phyloP scores from a whole-genome alignment of 2,888 invertebrate species.

The Hemaris fuciformis region DNA sequence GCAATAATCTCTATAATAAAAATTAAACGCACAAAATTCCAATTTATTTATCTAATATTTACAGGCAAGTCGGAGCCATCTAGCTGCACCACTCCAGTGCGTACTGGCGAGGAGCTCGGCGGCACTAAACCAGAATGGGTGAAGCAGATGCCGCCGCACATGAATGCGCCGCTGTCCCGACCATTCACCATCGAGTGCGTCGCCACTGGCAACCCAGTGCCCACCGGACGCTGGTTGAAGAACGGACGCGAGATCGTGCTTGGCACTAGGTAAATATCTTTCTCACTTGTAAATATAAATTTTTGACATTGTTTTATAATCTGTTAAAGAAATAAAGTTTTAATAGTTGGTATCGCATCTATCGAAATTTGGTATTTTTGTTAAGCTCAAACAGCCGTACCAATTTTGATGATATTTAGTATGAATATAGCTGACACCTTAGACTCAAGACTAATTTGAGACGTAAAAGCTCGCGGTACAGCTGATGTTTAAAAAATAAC shows the following conservation, averaged over 20 bases:
- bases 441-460: too few relatives aligned
- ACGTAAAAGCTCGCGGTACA: too few relatives aligned
- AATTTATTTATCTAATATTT: neutral
- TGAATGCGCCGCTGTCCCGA: conserved; percentile 90
- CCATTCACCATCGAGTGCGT: conserved; percentile 92
- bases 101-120: conserved; percentile 92
- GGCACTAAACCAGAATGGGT: conserved; percentile 96
- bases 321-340: too few relatives aligned
- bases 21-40: neutral
- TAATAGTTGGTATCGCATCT: too few relatives aligned
- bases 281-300: too few relatives aligned
- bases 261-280: conserved; percentile 78
- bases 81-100: conserved; percentile 94
- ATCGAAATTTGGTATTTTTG: too few relatives aligned
- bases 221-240: conserved; percentile 93
- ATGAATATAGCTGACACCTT: too few relatives aligned
- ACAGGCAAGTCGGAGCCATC: conserved; percentile 91
- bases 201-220: conserved; percentile 93
- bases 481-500: too few relatives aligned
- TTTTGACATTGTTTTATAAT: too few relatives aligned
- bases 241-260: conserved; percentile 94
- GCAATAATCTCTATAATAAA: neutral
- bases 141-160: conserved; percentile 87
- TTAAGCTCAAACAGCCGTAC: too few relatives aligned
- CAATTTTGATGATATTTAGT: too few relatives aligned